Evolutionary conservation across 1,140 invertebrate genomes (phyloP).

Genomic region (Kradibia gibbosae): DNA sequence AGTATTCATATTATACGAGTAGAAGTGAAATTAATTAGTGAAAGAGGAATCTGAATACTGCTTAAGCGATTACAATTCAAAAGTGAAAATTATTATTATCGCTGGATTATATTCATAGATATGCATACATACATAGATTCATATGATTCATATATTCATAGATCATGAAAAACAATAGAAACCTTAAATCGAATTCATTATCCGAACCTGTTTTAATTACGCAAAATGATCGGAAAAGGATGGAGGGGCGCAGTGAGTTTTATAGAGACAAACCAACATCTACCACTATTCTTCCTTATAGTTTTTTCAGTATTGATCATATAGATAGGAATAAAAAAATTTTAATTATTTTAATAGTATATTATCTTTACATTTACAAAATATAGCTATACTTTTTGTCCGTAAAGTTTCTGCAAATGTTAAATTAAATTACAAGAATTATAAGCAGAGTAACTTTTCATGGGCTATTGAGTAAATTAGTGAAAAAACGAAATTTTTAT

Average conservation of each 20-base stretch:
- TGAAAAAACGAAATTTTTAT: too few relatives aligned
- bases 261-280: neutral
- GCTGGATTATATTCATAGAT: neutral
- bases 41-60: neutral
- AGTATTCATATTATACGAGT: too few relatives aligned
- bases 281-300: neutral
- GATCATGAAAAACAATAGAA: conserved; percentile 1
- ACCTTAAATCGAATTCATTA: conserved; percentile 32
- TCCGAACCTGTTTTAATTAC: conserved; percentile 27
- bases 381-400: neutral
- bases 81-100: neutral
- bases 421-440: too few relatives aligned
- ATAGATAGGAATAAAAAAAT: neutral
- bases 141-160: conserved; percentile 9
- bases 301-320: neutral
- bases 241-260: neutral
- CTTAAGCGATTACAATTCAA: conserved; percentile 10
- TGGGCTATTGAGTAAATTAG: too few relatives aligned
- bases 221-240: conserved; percentile 2
- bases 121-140: neutral
- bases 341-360: conserved; percentile 11
- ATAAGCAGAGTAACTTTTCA: too few relatives aligned
- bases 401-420: neutral
- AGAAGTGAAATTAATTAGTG: neutral
- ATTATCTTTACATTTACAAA: neutral